Conservation (phyloP, 2,888 invertebrate genomes). For the Aspidapion aeneum region DNA sequence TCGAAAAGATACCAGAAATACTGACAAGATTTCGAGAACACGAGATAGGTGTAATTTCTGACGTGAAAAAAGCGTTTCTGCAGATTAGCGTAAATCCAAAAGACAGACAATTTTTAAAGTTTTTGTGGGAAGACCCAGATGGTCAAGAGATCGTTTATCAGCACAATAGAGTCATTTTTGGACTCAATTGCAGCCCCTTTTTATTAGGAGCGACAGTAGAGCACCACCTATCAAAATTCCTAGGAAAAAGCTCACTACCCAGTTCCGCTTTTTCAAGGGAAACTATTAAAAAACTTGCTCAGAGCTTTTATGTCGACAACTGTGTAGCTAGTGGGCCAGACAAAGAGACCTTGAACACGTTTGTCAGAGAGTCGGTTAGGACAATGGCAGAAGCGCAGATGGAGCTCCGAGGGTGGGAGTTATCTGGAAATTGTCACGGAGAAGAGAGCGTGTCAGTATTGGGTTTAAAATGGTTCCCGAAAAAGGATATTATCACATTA, state of each 20-base stretch:
- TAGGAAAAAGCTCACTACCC: not conserved
- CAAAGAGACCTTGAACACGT: not conserved
- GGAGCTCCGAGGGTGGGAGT: not conserved
- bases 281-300: not conserved
- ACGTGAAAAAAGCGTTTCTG: too few species aligned
- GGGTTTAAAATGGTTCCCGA: too few species aligned
- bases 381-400: too few species aligned
- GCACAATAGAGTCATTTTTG: too few species aligned
- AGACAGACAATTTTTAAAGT: too few species aligned
- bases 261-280: not conserved
- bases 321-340: slow-evolving; percentile 1
- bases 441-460: not conserved
- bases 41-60: too few species aligned
- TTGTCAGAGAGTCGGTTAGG: not conserved
- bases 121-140: too few species aligned
- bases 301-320: slow-evolving; percentile 1
- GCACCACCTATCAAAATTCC: not conserved
- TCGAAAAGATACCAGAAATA: too few species aligned
- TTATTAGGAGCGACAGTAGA: too few species aligned
- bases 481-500: not conserved
- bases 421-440: not conserved
- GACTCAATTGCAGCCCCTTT: not conserved
- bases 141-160: too few species aligned
- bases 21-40: too few species aligned
- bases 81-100: too few species aligned